Conservation (phyloP, 35 echinoderm and acorn worm genomes). For the Hemicentrotus pulcherrimus region DNA sequence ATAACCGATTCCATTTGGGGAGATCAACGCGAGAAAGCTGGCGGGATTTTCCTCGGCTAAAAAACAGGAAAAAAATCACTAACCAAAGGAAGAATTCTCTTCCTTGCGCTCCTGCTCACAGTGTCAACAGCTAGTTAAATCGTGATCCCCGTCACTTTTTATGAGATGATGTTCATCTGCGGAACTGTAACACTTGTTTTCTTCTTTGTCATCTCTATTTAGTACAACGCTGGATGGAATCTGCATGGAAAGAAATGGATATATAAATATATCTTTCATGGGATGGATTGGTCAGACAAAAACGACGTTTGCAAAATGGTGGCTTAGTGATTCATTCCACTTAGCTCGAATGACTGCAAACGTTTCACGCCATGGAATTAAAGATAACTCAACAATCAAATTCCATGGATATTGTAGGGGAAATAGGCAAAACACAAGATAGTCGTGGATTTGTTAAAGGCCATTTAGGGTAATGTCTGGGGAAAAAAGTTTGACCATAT, state of each 20-base stretch:
- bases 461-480: too few species aligned
- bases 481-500: too few species aligned
- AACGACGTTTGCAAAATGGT: not conserved
- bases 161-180: not conserved
- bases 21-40: not conserved
- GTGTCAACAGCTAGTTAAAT: not conserved
- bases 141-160: not conserved
- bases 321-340: not conserved
- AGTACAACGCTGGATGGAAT: not conserved
- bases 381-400: not conserved
- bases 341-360: not conserved
- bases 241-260: not conserved
- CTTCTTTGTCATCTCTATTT: not conserved
- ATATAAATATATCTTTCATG: not conserved
- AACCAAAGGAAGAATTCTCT: not conserved
- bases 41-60: conserved; percentile 15
- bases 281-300: not conserved
- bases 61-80: conserved; percentile 15
- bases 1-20: conserved; percentile 38
- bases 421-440: too few species aligned
- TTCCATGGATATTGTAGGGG: not conserved
- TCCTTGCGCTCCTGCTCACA: not conserved
- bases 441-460: too few species aligned
- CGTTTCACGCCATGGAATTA: not conserved
- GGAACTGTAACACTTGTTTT: not conserved